A percentile compares a stretch with the other conserved stretches of the same genome.
These are phyloP conservation scores for Cephus runcator DNA, from an alignment of 2,888 invertebrate genomes.

Conservation along the genomic window DNA sequence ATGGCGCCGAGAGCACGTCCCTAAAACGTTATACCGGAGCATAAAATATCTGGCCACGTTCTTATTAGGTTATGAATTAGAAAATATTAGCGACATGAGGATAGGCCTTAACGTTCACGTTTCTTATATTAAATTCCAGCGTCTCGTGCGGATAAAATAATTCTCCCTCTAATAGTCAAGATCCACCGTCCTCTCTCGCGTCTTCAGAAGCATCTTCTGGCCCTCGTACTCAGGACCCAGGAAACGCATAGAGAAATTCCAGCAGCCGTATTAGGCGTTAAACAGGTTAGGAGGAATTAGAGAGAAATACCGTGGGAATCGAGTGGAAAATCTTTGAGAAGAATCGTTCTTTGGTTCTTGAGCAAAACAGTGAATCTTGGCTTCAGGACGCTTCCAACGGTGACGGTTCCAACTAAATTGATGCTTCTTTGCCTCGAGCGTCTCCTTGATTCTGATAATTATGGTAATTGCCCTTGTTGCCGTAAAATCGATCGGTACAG, in stretches of 20 bases:
- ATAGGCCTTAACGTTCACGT: not conserved
- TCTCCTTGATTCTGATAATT: constrained; percentile 15
- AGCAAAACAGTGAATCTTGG: not conserved
- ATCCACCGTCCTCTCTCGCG: not conserved
- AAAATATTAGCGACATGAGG: not conserved
- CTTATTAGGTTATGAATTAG: not conserved
- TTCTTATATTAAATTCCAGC: not conserved
- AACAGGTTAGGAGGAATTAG: not conserved
- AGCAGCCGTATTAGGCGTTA: not conserved
- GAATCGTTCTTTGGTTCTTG: not conserved
- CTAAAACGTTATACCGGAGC: not conserved
- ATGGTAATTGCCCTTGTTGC: constrained; percentile 30
- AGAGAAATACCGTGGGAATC: not conserved
- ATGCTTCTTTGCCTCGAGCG: constrained; percentile 25
- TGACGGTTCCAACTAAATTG: constrained; percentile 9
- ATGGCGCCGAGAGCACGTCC: too few relatives aligned
- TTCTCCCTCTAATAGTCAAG: not conserved
- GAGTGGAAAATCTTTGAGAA: not conserved
- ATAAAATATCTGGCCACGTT: not conserved
- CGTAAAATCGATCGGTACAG: constrained; percentile 16
- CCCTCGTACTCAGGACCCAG: not conserved
- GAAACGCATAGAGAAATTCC: not conserved
- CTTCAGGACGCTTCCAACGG: too few relatives aligned
- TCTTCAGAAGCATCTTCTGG: too few relatives aligned
- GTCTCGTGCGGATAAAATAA: not conserved